Conservation (phyloP, 2,113 vertebrate species). For the Nycticryphes semicollaris region DNA sequence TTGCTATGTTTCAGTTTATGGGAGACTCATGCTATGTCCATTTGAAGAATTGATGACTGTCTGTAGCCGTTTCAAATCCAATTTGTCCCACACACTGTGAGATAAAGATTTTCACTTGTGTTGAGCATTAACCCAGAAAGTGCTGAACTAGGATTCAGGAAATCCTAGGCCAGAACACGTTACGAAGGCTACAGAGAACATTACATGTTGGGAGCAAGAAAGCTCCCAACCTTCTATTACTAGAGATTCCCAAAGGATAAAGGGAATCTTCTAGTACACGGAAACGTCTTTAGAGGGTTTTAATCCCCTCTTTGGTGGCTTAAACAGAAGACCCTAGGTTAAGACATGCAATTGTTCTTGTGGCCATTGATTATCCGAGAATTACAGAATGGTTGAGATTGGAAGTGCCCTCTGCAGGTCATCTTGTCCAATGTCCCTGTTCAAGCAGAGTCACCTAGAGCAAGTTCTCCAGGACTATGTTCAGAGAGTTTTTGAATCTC, state of each 20-base stretch:
- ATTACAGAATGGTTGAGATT: background rate
- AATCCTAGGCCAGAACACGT: background rate
- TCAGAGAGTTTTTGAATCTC: background rate
- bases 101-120: slow-evolving; percentile 52
- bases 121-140: background rate
- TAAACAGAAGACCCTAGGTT: background rate
- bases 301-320: background rate
- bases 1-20: background rate
- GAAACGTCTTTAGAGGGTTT: background rate
- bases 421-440: background rate
- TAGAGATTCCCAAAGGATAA: background rate
- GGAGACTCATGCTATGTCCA: background rate
- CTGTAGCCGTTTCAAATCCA: slow-evolving; percentile 36
- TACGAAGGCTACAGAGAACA: background rate
- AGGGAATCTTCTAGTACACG: background rate
- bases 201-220: background rate
- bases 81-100: slow-evolving; percentile 25
- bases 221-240: background rate
- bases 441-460: background rate
- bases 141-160: background rate
- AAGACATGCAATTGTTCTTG: background rate
- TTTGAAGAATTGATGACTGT: slow-evolving; percentile 52
- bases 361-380: background rate
- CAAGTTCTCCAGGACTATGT: background rate
- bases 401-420: background rate